These are phyloP conservation scores for Drosophila helvetica DNA, from an alignment of 2,888 invertebrate species.

Conservation along the genomic window DNA sequence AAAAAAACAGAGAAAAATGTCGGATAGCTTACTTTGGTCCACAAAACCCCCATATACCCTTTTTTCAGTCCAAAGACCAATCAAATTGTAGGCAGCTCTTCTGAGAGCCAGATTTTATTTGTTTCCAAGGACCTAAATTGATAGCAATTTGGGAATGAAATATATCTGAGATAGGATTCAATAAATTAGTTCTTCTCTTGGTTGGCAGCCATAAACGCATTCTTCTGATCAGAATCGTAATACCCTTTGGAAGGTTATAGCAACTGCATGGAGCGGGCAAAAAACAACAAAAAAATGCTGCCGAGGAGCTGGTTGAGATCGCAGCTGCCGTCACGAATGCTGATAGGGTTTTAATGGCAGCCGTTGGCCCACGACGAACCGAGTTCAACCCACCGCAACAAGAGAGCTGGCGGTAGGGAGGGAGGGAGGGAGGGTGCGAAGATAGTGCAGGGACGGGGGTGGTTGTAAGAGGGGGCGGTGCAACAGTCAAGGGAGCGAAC, in stretches of 20 bases:
- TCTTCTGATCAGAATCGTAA: neutral
- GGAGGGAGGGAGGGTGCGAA: neutral
- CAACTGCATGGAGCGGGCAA: constrained; percentile 10
- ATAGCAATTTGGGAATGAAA: too few relatives aligned
- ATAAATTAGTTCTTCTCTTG: too few relatives aligned
- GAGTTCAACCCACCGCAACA: constrained; percentile 37
- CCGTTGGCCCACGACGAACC: constrained; percentile 46
- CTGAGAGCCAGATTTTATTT: neutral
- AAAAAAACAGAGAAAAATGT: constrained; percentile 10
- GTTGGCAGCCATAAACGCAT: too few relatives aligned
- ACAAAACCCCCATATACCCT: neutral
- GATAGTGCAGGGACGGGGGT: constrained; percentile 12
- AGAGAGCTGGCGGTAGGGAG: neutral
- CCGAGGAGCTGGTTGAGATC: constrained; percentile 39
- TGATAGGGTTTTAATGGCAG: constrained; percentile 77
- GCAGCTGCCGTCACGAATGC: constrained; percentile 72
- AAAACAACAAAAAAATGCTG: constrained; percentile 27
- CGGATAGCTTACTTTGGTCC: neutral
- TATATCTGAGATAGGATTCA: too few relatives aligned
- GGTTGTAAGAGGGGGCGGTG: constrained; percentile 16
- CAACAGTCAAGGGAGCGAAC: constrained; percentile 32
- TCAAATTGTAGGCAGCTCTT: neutral
- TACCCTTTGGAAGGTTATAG: neutral
- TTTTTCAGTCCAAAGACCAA: neutral
- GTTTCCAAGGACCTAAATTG: too few relatives aligned